These are phyloP conservation scores for Acanthopleura granulata DNA, from an alignment of 2,888 invertebrate species.

Conservation along the genomic window DNA sequence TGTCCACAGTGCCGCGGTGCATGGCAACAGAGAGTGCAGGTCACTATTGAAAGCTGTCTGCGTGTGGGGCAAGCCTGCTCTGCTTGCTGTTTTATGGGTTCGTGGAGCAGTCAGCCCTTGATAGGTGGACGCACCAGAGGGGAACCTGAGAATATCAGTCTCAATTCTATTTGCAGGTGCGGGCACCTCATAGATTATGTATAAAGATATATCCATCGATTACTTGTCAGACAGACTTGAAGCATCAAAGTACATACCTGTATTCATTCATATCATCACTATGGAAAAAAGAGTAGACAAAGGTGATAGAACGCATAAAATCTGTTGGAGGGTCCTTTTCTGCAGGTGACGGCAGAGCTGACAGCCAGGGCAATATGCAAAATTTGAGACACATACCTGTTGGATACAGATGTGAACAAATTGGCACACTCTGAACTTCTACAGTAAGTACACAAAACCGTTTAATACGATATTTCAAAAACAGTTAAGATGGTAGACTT, in stretches of 20 bases:
- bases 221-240: neutral
- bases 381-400: neutral
- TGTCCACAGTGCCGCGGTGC: too few relatives aligned
- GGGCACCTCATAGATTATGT: neutral
- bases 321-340: neutral
- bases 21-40: too few relatives aligned
- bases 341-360: slow-evolving; percentile 13
- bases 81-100: too few relatives aligned
- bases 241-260: neutral
- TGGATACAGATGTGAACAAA: too few relatives aligned
- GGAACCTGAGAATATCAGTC: neutral
- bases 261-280: neutral
- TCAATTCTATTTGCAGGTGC: neutral
- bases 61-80: too few relatives aligned
- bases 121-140: slow-evolving; percentile 2
- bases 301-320: neutral
- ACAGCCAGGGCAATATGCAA: slow-evolving; percentile 16
- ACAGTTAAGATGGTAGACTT: too few relatives aligned
- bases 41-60: too few relatives aligned
- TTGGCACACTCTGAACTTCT: too few relatives aligned
- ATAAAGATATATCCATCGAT: too few relatives aligned
- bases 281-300: neutral
- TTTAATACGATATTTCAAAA: too few relatives aligned
- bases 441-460: too few relatives aligned
- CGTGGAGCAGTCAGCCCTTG: too few relatives aligned